Conservation (phyloP, 2,113 vertebrate species). For the Montifringilla adamsi region DNA sequence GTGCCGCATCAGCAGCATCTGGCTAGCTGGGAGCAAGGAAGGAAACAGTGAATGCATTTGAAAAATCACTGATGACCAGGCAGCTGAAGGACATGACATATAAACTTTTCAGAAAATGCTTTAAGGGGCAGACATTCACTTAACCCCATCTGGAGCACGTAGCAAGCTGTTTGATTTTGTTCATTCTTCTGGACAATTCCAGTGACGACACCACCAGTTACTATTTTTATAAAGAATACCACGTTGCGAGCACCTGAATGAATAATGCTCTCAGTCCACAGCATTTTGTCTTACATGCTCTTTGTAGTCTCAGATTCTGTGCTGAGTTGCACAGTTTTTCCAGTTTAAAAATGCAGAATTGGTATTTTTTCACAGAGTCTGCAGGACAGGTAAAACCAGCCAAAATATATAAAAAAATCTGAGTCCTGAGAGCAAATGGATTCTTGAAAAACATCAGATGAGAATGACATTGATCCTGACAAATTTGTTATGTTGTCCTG, state of each 20-base stretch:
- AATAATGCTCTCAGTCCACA: not conserved
- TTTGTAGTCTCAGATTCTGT: not conserved
- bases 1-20: not conserved
- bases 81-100: conserved; percentile 23
- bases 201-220: not conserved
- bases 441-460: not conserved
- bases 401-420: not conserved
- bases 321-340: not conserved
- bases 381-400: not conserved
- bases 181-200: not conserved
- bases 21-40: not conserved
- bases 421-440: not conserved
- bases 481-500: not conserved
- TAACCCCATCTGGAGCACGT: not conserved
- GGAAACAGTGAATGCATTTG: not conserved
- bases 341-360: not conserved
- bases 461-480: not conserved
- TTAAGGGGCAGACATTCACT: not conserved
- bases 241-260: not conserved
- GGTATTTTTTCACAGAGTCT: not conserved
- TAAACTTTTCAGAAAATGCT: conserved; percentile 2
- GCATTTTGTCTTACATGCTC: not conserved
- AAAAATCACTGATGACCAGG: conserved; percentile 3
- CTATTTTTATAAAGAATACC: not conserved
- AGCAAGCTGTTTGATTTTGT: conserved; percentile 16